Conservation (phyloP, 2,797 vertebrate species). For the Argentina silus region DNA sequence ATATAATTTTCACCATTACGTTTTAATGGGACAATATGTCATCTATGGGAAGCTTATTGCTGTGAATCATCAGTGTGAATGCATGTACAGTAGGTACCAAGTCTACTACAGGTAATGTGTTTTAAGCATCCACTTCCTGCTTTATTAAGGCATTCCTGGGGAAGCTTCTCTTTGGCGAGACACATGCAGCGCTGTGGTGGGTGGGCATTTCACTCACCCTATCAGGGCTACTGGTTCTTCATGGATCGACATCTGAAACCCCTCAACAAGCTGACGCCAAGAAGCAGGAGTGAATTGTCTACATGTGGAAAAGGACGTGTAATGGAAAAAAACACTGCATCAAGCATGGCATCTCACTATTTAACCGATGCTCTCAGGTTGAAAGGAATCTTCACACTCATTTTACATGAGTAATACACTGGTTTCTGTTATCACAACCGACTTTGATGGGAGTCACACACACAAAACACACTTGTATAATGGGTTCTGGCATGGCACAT, state of each 20-base stretch:
- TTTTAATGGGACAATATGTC: no score
- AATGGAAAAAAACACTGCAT: not conserved
- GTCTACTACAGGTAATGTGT: not conserved
- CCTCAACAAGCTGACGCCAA: constrained; percentile 47
- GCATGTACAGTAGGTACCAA: not conserved
- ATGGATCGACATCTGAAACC: constrained; percentile 66
- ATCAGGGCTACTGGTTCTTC: constrained; percentile 85
- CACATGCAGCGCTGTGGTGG: constrained; percentile 88
- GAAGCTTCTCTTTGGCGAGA: constrained; percentile 81
- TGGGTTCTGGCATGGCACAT: not conserved
- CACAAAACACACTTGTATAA: not conserved
- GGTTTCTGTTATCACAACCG: not conserved
- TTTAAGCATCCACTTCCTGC: no score
- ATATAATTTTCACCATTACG: no score
- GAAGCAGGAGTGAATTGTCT: constrained; percentile 66
- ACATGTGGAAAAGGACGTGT: not conserved
- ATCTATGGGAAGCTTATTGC: no score
- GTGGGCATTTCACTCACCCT: constrained; percentile 84
- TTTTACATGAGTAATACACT: not conserved
- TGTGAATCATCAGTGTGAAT: not conserved
- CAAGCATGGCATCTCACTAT: not conserved
- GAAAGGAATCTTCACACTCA: not conserved
- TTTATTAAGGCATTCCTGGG: constrained; percentile 74
- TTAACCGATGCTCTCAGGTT: not conserved
- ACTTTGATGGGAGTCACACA: not conserved